These are phyloP conservation scores for Antennarius striatus DNA, from an alignment of 2,113 vertebrate genomes.

Conservation along the genomic window DNA sequence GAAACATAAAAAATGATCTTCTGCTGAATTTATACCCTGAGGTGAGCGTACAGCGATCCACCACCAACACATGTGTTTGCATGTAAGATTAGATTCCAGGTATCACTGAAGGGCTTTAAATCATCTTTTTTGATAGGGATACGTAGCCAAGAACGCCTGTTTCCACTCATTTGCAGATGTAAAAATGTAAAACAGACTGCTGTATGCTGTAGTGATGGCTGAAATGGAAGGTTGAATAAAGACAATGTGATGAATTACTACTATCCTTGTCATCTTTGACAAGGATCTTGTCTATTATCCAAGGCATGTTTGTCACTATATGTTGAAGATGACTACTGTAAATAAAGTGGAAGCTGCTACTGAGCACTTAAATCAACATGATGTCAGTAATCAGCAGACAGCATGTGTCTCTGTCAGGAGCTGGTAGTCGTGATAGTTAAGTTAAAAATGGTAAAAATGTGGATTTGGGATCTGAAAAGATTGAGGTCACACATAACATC, in stretches of 20 bases:
- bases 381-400: background rate
- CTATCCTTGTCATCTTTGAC: background rate
- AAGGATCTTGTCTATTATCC: no score
- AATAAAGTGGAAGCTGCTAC: background rate
- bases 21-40: conserved; percentile 6
- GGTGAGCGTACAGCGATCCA: conserved; percentile 18
- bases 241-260: conserved; percentile 1
- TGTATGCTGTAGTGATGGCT: conserved; percentile 9
- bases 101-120: conserved; percentile 9
- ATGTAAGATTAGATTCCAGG: background rate
- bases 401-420: background rate
- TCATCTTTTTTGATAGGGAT: no score
- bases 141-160: conserved; percentile 21
- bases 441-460: conserved; percentile 1
- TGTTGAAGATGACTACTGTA: conserved; percentile 7
- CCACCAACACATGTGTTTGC: background rate
- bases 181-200: background rate
- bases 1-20: background rate
- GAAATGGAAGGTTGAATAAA: background rate
- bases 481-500: background rate
- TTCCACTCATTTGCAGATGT: conserved; percentile 6
- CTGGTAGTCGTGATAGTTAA: background rate
- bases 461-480: conserved; percentile 8
- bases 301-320: background rate
- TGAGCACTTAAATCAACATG: background rate